Percentiles rank a stretch among this genome's conserved stretches.
Evolutionary conservation across 2,797 vertebrate genomes (phyloP).

Genomic region (Heterohyrax brucei): DNA sequence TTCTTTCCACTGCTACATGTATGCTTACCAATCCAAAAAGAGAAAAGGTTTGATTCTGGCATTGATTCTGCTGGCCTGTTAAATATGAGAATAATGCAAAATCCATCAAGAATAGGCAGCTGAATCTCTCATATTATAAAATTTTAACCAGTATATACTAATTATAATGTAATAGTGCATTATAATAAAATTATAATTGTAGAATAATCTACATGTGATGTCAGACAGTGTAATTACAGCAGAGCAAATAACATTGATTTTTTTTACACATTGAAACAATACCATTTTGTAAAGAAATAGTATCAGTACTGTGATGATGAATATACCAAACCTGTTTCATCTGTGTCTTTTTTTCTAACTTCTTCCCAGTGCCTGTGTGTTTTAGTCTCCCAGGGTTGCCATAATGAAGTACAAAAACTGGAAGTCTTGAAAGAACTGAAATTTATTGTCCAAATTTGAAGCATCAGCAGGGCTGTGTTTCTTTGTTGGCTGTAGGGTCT

Average conservation of each 20-base stretch:
- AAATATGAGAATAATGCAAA: background rate
- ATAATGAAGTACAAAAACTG: background rate
- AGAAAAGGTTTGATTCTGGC: background rate
- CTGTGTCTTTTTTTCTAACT: background rate
- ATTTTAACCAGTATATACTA: conserved; percentile 39
- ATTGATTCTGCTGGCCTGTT: conserved; percentile 11
- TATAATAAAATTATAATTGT: conserved; percentile 7
- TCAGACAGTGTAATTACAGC: conserved; percentile 2
- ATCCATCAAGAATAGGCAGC: conserved; percentile 45
- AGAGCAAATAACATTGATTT: background rate
- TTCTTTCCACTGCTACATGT: conserved; percentile 20
- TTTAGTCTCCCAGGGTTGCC: background rate
- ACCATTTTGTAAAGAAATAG: conserved; percentile 6
- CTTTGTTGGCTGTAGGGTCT: background rate
- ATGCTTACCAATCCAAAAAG: background rate
- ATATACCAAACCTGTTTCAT: background rate
- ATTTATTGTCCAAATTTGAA: background rate
- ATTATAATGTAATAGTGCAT: background rate
- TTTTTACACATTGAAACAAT: conserved; percentile 13
- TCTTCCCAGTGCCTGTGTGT: background rate
- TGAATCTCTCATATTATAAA: background rate
- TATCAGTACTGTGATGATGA: background rate
- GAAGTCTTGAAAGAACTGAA: background rate
- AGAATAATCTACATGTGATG: background rate
- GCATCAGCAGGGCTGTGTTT: background rate